These are phyloP conservation scores for Cyprichromis sp. DNA, from an alignment of 2,113 vertebrate genomes.

Conservation along the genomic window DNA sequence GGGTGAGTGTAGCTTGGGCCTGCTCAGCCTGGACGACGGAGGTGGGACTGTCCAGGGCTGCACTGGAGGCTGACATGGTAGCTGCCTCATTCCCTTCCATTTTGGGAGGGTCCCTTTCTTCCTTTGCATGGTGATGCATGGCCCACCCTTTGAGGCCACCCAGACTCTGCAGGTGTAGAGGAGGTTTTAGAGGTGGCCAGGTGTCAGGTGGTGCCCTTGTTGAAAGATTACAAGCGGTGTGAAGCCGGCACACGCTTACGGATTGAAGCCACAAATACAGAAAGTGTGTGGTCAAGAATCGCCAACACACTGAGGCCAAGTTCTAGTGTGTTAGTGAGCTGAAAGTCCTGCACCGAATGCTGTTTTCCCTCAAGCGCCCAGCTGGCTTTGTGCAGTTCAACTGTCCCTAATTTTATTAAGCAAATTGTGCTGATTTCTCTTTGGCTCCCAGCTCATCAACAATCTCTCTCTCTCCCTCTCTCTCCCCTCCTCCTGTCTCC, in stretches of 20 bases:
- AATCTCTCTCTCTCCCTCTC: slow-evolving; percentile 7
- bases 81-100: slow-evolving; percentile 29
- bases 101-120: slow-evolving; percentile 29
- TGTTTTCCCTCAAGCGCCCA: slow-evolving; percentile 13
- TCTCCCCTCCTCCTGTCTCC: neutral
- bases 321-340: neutral
- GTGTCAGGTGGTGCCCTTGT: neutral
- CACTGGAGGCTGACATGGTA: slow-evolving; percentile 9
- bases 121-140: slow-evolving; percentile 39
- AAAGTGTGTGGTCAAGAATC: neutral
- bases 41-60: slow-evolving; percentile 31
- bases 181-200: neutral
- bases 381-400: slow-evolving; percentile 56
- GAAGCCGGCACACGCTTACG: neutral
- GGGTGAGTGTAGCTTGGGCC: slow-evolving; percentile 23
- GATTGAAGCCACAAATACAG: neutral
- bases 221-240: neutral
- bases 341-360: slow-evolving; percentile 25
- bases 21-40: slow-evolving; percentile 17
- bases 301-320: neutral
- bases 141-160: neutral
- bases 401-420: slow-evolving; percentile 74
- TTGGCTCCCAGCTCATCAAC: slow-evolving; percentile 57
- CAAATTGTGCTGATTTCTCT: slow-evolving; percentile 69
- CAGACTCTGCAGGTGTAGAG: neutral